Evolutionary conservation across 2,888 invertebrate genomes (phyloP).

Genomic region (Caenorhabditis becei): DNA sequence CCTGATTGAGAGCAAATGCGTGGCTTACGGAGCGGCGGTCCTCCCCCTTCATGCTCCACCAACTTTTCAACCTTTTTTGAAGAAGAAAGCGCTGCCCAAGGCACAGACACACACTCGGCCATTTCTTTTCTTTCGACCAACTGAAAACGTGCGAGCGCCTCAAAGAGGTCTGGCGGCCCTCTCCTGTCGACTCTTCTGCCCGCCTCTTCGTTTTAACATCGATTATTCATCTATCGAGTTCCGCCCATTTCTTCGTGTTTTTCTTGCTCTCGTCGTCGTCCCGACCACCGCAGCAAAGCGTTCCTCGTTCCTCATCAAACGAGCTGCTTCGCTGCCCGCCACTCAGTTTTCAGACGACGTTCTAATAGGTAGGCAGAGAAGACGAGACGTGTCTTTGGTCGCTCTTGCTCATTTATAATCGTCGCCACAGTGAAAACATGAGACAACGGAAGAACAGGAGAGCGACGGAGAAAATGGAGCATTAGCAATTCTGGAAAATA

Average conservation of each 20-base stretch:
- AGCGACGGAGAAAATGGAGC: not conserved
- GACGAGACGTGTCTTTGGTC: slow-evolving; percentile 20
- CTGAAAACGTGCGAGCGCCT: slow-evolving; percentile 42
- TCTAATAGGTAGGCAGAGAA: slow-evolving; percentile 42
- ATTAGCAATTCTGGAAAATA: slow-evolving; percentile 22
- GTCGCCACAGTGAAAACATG: not conserved
- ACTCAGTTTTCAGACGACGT: slow-evolving; percentile 35
- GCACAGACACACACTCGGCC: slow-evolving; percentile 19
- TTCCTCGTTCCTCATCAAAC: slow-evolving; percentile 21
- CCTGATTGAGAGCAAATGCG: slow-evolving; percentile 52
- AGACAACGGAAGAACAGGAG: not conserved
- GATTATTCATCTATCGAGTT: slow-evolving; percentile 64
- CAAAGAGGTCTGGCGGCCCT: slow-evolving; percentile 20
- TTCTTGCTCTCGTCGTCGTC: slow-evolving; percentile 41
- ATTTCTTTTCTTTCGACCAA: slow-evolving; percentile 49
- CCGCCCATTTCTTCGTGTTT: slow-evolving; percentile 61
- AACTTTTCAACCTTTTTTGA: slow-evolving; percentile 57
- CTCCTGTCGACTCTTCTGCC: slow-evolving; percentile 59
- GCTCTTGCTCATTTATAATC: slow-evolving; percentile 28
- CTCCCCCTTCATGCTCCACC: slow-evolving; percentile 55
- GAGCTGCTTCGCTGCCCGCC: slow-evolving; percentile 6
- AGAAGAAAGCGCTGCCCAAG: slow-evolving; percentile 27
- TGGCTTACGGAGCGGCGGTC: slow-evolving; percentile 30
- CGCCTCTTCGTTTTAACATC: slow-evolving; percentile 61
- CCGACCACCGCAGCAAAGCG: not conserved